These are phyloP conservation scores for Oscheius sp. DNA, from an alignment of 2,888 invertebrate genomes.

Conservation along the genomic window DNA sequence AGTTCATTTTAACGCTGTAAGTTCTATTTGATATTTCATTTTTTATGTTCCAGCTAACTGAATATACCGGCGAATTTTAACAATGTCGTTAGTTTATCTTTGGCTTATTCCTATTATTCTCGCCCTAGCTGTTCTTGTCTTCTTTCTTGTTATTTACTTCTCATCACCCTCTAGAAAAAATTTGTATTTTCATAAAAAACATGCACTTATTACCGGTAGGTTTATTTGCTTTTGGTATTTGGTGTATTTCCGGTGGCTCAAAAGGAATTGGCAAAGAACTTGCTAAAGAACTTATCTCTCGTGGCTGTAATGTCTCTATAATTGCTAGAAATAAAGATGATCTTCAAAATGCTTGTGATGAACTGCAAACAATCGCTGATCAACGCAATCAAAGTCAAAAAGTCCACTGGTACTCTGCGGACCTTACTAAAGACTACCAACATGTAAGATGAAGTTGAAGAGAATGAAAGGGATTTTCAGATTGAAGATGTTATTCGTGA, in stretches of 20 bases:
- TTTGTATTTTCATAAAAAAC: conserved; percentile 51
- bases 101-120: conserved; percentile 41
- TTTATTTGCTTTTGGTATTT: conserved; percentile 56
- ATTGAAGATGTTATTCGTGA: conserved; percentile 73
- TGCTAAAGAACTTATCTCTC: conserved; percentile 64
- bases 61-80: conserved; percentile 28
- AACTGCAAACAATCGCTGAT: conserved; percentile 50
- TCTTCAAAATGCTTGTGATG: conserved; percentile 66
- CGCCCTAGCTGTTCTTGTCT: conserved; percentile 38
- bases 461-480: conserved; percentile 20
- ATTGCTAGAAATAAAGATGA: conserved; percentile 83
- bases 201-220: conserved; percentile 63
- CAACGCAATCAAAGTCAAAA: conserved; percentile 52
- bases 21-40: conserved; percentile 1
- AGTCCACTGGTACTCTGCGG: conserved; percentile 59
- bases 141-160: conserved; percentile 30
- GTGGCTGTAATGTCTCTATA: conserved; percentile 89
- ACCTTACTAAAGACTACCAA: conserved; percentile 59
- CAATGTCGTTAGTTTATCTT: conserved; percentile 34
- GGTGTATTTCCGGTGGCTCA: conserved; percentile 60
- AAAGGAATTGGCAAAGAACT: conserved; percentile 68
- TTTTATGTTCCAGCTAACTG: not conserved
- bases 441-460: conserved; percentile 33
- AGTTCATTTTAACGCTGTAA: conserved; percentile 55
- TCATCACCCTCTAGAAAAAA: conserved; percentile 47